phyloP scores from a whole-genome alignment of 2,113 vertebrate species.

The Lepisosteus oculatus region DNA sequence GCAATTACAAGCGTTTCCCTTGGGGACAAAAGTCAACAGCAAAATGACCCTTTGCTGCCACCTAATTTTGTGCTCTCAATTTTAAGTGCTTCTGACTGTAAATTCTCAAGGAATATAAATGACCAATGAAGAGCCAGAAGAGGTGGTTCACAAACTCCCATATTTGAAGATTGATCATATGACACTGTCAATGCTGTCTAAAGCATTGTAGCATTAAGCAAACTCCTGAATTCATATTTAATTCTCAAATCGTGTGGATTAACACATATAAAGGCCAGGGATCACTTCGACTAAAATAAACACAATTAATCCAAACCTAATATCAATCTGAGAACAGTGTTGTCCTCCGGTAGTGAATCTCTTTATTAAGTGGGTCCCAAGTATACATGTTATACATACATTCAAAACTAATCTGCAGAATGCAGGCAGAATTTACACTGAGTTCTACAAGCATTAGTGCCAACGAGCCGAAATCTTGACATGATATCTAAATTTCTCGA shows the following conservation, averaged over 20 bases:
- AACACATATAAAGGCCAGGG: neutral
- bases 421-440: neutral
- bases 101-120: conserved; percentile 7
- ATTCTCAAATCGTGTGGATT: no score
- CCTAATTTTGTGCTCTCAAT: conserved; percentile 35
- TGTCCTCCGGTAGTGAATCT: no score
- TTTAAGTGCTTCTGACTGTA: conserved; percentile 9
- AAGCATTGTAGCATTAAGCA: neutral
- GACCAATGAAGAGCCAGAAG: neutral
- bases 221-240: no score
- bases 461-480: neutral
- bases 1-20: conserved; percentile 53
- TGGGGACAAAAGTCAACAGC: conserved; percentile 53
- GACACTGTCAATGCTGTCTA: neutral
- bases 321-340: no score
- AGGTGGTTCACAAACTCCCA: neutral
- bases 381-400: neutral
- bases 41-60: conserved; percentile 50
- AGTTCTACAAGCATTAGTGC: neutral
- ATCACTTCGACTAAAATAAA: neutral
- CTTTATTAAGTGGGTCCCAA: no score
- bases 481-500: neutral
- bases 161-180: neutral
- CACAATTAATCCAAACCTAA: neutral
- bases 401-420: neutral